A percentile compares a stretch with the other conserved stretches of the same genome.
phyloP scores from a whole-genome alignment of 2,797 vertebrate genomes.

The Sebastes oblongus region DNA sequence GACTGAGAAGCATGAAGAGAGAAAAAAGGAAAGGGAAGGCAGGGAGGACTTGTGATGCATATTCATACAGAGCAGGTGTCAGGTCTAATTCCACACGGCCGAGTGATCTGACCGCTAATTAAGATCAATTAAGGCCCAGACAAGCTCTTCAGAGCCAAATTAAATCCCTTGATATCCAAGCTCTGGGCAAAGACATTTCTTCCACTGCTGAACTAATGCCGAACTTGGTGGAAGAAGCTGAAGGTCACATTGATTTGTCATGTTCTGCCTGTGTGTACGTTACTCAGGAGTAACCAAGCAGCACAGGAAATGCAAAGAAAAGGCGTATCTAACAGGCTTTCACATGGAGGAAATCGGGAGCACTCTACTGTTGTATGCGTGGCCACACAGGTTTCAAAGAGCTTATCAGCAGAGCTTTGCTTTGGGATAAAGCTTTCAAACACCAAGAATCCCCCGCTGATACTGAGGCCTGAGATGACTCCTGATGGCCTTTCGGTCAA shows the following conservation, averaged over 20 bases:
- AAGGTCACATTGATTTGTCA: not conserved
- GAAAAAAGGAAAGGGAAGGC: slow-evolving; percentile 20
- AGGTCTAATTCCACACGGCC: slow-evolving; percentile 58
- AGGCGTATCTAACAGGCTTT: not conserved
- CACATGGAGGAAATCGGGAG: not conserved
- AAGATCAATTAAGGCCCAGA: slow-evolving; percentile 69
- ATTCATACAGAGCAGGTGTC: slow-evolving; percentile 84
- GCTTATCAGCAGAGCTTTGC: slow-evolving; percentile 35
- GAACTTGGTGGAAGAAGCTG: not conserved
- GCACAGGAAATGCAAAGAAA: not conserved
- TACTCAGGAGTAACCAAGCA: not conserved
- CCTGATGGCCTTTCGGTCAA: not conserved
- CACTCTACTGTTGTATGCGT: not conserved
- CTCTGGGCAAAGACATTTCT: slow-evolving; percentile 1
- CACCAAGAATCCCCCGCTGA: not conserved
- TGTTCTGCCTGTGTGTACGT: not conserved
- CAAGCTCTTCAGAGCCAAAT: slow-evolving; percentile 40
- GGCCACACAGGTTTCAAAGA: slow-evolving; percentile 1
- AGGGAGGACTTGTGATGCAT: slow-evolving; percentile 67
- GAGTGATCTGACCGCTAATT: slow-evolving; percentile 76
- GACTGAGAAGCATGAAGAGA: slow-evolving; percentile 41
- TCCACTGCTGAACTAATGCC: not conserved
- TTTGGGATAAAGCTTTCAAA: slow-evolving; percentile 32
- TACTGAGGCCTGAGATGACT: not conserved
- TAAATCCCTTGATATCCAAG: slow-evolving; percentile 36